Evolutionary conservation across 1,140 invertebrate species (phyloP).

Genomic region (Aphidius ervi): DNA sequence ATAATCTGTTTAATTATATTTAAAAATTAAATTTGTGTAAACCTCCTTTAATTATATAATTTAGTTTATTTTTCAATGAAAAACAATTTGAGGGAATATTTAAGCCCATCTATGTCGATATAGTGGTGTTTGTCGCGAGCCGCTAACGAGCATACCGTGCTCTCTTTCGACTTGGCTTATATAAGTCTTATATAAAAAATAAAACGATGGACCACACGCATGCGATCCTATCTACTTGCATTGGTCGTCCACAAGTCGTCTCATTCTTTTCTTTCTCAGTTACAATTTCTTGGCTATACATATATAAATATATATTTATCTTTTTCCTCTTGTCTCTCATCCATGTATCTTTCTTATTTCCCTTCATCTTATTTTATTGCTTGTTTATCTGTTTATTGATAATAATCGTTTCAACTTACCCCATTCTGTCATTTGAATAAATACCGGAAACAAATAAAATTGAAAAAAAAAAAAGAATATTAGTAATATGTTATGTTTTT

Average conservation of each 20-base stretch:
- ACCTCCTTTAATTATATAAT: background rate
- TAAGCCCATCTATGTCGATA: background rate
- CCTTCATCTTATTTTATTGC: slow-evolving; percentile 5
- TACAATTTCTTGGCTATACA: slow-evolving; percentile 28
- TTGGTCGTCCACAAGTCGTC: slow-evolving; percentile 21
- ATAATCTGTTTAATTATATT: too few species aligned
- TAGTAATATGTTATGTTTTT: slow-evolving; percentile 4
- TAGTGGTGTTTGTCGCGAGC: slow-evolving; percentile 36
- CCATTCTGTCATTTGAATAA: slow-evolving; percentile 39
- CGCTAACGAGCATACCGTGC: slow-evolving; percentile 54
- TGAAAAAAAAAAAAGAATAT: slow-evolving; percentile 10
- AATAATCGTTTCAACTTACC: slow-evolving; percentile 39
- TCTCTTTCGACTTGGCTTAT: slow-evolving; percentile 44
- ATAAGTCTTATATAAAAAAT: slow-evolving; percentile 52
- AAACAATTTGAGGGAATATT: slow-evolving; percentile 16
- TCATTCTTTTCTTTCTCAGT: slow-evolving; percentile 27
- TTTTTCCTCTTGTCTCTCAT: slow-evolving; percentile 2
- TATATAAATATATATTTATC: slow-evolving; percentile 12
- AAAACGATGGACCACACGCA: slow-evolving; percentile 53
- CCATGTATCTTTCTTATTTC: slow-evolving; percentile 5
- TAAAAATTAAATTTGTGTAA: too few species aligned
- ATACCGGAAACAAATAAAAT: slow-evolving; percentile 12
- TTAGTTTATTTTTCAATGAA: background rate
- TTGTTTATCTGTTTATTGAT: slow-evolving; percentile 1
- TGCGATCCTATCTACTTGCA: slow-evolving; percentile 49